Conservation (phyloP, 92 coral and sea anemone species). For the Micromussa lordhowensis region DNA sequence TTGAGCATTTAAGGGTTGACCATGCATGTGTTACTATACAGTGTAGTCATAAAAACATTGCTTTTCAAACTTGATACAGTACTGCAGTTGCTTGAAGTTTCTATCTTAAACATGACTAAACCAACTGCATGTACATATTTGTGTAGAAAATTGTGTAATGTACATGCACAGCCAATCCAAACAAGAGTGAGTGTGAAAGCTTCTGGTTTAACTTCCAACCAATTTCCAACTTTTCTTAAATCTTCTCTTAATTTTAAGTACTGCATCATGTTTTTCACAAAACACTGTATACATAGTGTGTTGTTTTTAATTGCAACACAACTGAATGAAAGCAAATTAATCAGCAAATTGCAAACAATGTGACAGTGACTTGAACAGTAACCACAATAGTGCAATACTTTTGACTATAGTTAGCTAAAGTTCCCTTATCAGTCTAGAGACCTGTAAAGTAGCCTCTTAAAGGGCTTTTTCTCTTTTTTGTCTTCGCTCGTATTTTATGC, state of each 20-base stretch:
- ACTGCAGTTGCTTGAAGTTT: too few relatives aligned
- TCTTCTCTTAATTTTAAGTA: slow-evolving; percentile 30
- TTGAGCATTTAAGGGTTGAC: too few relatives aligned
- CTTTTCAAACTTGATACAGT: too few relatives aligned
- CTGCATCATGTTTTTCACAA: slow-evolving; percentile 34
- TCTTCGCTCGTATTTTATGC: slow-evolving; percentile 51
- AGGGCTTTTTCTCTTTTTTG: slow-evolving; percentile 29
- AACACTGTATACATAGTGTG: slow-evolving; percentile 20
- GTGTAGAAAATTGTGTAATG: too few relatives aligned
- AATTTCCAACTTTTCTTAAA: slow-evolving; percentile 34
- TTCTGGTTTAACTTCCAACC: too few relatives aligned
- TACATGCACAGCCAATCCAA: too few relatives aligned
- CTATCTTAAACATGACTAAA: too few relatives aligned
- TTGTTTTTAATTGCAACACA: slow-evolving; percentile 27
- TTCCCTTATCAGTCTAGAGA: slow-evolving; percentile 38
- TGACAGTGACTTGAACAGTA: slow-evolving; percentile 37
- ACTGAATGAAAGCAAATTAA: slow-evolving; percentile 30
- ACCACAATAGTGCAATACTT: slow-evolving; percentile 43
- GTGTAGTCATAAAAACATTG: too few relatives aligned
- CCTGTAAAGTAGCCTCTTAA: slow-evolving; percentile 31
- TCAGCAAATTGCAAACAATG: slow-evolving; percentile 39
- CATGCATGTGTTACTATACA: too few relatives aligned
- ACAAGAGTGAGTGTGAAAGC: too few relatives aligned
- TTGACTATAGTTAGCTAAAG: slow-evolving; percentile 33
- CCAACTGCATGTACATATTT: too few relatives aligned